A percentile compares a stretch with the other conserved stretches of the same genome.
Conservation (phyloP, 2,113 vertebrate genomes). For the Corythaeola cristata region DNA sequence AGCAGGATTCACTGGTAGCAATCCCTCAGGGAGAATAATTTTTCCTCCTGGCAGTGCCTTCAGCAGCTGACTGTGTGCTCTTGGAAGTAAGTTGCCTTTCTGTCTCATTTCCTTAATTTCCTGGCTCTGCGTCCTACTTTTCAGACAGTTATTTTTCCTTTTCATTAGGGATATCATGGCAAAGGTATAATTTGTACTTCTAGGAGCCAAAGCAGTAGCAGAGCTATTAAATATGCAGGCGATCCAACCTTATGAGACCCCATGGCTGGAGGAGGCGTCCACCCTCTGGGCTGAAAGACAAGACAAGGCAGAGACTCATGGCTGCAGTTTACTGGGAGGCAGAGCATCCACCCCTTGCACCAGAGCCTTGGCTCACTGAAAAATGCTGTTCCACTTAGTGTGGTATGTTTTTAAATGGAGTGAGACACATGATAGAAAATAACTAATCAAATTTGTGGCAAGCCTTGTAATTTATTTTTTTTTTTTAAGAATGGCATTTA, state of each 20-base stretch:
- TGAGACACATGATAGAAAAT: not conserved
- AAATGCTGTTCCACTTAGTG: not conserved
- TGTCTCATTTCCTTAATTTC: constrained; percentile 47
- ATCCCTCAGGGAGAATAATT: not conserved
- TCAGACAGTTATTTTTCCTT: not conserved
- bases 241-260: not conserved
- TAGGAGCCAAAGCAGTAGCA: constrained; percentile 3
- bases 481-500: not conserved
- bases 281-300: not conserved
- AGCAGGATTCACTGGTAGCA: not conserved
- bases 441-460: not conserved
- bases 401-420: not conserved
- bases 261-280: not conserved
- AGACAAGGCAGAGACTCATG: not conserved
- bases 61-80: not conserved
- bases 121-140: constrained; percentile 18
- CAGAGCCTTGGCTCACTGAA: not conserved
- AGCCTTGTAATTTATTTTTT: not conserved
- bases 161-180: not conserved
- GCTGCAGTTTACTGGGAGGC: not conserved
- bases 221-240: not conserved
- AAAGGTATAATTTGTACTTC: not conserved
- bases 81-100: constrained; percentile 14
- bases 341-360: not conserved
- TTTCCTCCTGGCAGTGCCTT: not conserved